A percentile compares a stretch with the other conserved stretches of the same genome.
These are phyloP conservation scores for Psammodynastes pulverulentus DNA, from an alignment of 2,113 vertebrate species.

Conservation along the genomic window DNA sequence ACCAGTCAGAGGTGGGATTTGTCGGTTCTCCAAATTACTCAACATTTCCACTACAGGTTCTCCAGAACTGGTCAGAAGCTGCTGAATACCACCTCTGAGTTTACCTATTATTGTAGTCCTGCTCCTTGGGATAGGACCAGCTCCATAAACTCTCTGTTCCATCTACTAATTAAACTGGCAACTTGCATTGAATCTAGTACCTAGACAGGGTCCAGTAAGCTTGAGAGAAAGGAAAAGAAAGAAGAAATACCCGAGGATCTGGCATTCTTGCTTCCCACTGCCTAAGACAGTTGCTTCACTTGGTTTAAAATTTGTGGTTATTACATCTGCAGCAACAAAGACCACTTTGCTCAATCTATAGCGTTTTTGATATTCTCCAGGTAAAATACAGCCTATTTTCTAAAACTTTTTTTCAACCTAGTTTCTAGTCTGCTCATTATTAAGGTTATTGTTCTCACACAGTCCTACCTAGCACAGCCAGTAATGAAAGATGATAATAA, in stretches of 20 bases:
- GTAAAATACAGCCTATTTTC: background rate
- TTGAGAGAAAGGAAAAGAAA: background rate
- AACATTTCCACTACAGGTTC: too few species aligned
- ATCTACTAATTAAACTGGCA: background rate
- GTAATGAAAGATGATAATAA: background rate
- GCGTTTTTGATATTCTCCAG: background rate
- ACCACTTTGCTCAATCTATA: background rate
- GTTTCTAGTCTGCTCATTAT: background rate
- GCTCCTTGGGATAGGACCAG: background rate
- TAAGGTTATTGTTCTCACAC: background rate
- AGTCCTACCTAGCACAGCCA: background rate
- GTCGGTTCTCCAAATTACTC: too few species aligned
- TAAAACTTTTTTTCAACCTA: background rate
- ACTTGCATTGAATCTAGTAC: background rate
- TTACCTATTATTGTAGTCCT: background rate
- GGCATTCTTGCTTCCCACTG: background rate
- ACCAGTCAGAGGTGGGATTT: too few species aligned
- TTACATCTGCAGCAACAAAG: background rate
- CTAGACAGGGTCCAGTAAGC: background rate
- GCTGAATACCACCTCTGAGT: too few species aligned
- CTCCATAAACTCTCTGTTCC: background rate
- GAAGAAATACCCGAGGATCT: background rate
- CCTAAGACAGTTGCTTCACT: background rate
- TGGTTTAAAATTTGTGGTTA: background rate
- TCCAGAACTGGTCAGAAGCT: too few species aligned